Conservation (phyloP, 2,888 invertebrate genomes). For the Pollenia labialis region DNA sequence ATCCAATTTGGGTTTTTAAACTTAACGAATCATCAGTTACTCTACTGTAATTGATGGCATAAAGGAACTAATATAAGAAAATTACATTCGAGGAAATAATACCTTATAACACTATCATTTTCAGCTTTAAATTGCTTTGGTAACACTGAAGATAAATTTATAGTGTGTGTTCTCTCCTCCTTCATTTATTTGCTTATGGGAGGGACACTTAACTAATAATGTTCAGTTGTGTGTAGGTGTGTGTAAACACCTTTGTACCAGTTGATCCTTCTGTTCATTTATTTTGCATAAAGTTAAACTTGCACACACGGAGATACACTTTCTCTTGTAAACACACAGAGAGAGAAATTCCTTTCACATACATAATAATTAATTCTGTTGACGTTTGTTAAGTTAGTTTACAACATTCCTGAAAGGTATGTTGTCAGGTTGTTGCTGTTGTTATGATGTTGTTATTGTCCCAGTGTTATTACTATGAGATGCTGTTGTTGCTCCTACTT, state of each 20-base stretch:
- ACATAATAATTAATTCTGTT: conserved; percentile 49
- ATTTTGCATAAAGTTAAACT: conserved; percentile 7
- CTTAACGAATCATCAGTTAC: no score
- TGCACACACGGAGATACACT: neutral
- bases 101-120: conserved; percentile 23
- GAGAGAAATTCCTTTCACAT: conserved; percentile 9
- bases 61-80: neutral
- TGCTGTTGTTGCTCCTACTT: conserved; percentile 16
- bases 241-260: neutral
- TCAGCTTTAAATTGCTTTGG: neutral
- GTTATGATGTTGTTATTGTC: conserved; percentile 14
- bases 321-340: neutral
- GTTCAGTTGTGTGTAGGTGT: conserved; percentile 18
- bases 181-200: neutral
- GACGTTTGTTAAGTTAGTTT: conserved; percentile 51
- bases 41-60: no score
- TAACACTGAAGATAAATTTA: conserved; percentile 37
- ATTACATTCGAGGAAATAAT: neutral
- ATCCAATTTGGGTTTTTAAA: no score
- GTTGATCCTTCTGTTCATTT: conserved; percentile 40
- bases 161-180: conserved; percentile 1
- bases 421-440: neutral
- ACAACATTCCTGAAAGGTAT: conserved; percentile 22
- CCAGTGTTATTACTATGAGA: neutral
- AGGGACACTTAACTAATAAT: conserved; percentile 59